These are phyloP conservation scores for Acropora tenuis DNA, from an alignment of 64 coral and sea anemone species.

Conservation along the genomic window DNA sequence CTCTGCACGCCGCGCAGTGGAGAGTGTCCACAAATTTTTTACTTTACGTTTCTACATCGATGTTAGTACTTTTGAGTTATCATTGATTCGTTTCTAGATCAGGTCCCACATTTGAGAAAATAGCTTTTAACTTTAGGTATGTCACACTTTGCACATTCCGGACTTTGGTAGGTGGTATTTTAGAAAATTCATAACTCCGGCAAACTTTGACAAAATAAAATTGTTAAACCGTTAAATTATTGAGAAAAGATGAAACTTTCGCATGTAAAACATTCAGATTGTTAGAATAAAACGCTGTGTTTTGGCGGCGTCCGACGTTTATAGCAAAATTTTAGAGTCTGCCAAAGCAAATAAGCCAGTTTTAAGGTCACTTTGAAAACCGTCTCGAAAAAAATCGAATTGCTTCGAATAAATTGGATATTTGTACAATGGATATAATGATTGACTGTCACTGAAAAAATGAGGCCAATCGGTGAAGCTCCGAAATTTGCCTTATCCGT, in stretches of 20 bases:
- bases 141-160: constrained; percentile 38
- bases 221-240: constrained; percentile 22
- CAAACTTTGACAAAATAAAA: constrained; percentile 37
- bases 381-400: constrained; percentile 24
- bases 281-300: constrained; percentile 33
- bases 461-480: not conserved
- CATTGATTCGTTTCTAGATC: not conserved
- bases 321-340: constrained; percentile 45
- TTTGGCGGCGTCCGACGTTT: constrained; percentile 22
- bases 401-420: constrained; percentile 53
- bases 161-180: constrained; percentile 39
- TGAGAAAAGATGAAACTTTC: constrained; percentile 25
- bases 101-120: constrained; percentile 48
- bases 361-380: constrained; percentile 39
- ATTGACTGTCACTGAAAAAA: constrained; percentile 13
- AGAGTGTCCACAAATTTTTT: too few species aligned
- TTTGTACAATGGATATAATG: constrained; percentile 37
- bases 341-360: constrained; percentile 35
- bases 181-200: constrained; percentile 19
- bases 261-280: constrained; percentile 40
- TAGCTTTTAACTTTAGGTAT: constrained; percentile 44
- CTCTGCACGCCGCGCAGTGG: too few species aligned
- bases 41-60: too few species aligned
- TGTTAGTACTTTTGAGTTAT: too few species aligned
- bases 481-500: too few species aligned